Conservation (phyloP, 2,113 vertebrate species). For the Equus przewalskii region DNA sequence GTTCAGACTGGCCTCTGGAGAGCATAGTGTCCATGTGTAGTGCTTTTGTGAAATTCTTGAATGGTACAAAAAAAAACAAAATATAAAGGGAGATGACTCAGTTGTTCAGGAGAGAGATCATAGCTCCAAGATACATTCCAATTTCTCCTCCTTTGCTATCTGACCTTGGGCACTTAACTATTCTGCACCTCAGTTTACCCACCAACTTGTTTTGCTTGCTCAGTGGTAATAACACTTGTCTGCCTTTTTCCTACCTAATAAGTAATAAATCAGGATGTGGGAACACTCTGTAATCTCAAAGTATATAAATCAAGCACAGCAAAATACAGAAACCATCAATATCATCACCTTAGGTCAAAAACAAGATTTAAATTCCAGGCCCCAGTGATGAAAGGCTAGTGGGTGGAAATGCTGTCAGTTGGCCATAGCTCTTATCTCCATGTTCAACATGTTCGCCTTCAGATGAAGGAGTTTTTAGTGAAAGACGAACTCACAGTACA, state of each 20-base stretch:
- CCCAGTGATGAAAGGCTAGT: constrained; percentile 40
- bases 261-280: constrained; percentile 56
- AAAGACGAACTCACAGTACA: constrained; percentile 36
- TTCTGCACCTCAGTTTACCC: constrained; percentile 68
- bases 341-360: constrained; percentile 66
- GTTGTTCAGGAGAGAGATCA: not conserved
- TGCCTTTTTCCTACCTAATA: constrained; percentile 21
- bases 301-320: constrained; percentile 65
- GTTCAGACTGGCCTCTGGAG: constrained; percentile 21
- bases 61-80: not conserved
- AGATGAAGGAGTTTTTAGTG: constrained; percentile 66
- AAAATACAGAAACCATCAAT: constrained; percentile 70
- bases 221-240: not conserved
- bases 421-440: constrained; percentile 54
- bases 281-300: constrained; percentile 60
- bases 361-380: constrained; percentile 58
- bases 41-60: not conserved
- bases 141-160: not conserved
- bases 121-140: not conserved
- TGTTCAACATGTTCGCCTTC: constrained; percentile 55
- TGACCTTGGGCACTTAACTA: not conserved
- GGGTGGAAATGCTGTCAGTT: constrained; percentile 13
- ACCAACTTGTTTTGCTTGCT: not conserved
- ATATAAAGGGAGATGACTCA: not conserved
- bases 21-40: not conserved